phyloP scores from a whole-genome alignment of 2,113 vertebrate species.

The Syrmaticus mikado region DNA sequence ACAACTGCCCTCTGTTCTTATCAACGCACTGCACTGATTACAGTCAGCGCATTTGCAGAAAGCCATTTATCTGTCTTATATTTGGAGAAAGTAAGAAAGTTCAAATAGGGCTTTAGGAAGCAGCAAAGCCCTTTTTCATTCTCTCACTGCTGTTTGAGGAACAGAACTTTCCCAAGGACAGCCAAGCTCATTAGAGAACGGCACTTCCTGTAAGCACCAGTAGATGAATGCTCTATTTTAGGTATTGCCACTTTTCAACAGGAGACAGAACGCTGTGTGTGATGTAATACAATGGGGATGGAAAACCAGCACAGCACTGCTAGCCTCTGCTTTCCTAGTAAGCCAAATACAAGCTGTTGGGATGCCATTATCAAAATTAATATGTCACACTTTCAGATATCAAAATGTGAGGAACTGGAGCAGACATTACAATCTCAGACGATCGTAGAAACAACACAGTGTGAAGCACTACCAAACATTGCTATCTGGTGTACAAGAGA shows the following conservation, averaged over 20 bases:
- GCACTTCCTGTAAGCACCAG: not conserved
- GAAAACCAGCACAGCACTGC: not conserved
- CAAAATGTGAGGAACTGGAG: not conserved
- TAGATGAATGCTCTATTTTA: not conserved
- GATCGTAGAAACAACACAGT: not conserved
- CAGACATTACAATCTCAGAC: not conserved
- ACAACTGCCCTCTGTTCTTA: not conserved
- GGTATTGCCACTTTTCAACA: not conserved
- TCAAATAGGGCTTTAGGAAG: not conserved
- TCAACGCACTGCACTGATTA: not conserved
- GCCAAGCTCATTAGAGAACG: not conserved
- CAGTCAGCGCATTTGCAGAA: no score
- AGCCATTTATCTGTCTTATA: no score
- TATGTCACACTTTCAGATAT: not conserved
- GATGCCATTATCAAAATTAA: not conserved
- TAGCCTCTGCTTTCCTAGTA: not conserved
- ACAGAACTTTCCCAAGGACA: not conserved
- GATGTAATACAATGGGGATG: accelerated
- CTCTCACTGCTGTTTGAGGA: not conserved
- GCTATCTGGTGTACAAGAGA: not conserved
- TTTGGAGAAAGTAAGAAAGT: not conserved
- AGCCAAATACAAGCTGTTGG: not conserved
- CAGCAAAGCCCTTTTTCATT: not conserved
- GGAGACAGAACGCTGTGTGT: not conserved
- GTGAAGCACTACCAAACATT: not conserved